Evolutionary conservation across 2,113 vertebrate genomes (phyloP).

Genomic region (Orientallactaga bullata): DNA sequence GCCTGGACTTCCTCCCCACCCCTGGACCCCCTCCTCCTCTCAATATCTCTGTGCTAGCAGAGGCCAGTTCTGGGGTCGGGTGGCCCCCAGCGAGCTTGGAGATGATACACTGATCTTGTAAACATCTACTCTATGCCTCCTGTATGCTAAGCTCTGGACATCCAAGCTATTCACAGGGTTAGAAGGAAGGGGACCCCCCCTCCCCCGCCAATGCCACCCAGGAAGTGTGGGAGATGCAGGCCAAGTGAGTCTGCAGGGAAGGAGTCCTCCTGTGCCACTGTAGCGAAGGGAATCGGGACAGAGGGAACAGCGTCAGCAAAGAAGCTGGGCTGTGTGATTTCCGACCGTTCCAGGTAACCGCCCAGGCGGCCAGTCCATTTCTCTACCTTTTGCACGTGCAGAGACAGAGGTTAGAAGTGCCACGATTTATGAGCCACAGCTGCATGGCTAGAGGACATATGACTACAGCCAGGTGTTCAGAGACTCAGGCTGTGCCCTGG

Average conservation of each 20-base stretch:
- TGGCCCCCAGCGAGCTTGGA: neutral
- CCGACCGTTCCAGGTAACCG: no score
- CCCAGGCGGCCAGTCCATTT: neutral
- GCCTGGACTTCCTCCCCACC: constrained; percentile 40
- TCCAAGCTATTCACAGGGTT: neutral
- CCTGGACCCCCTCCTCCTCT: neutral
- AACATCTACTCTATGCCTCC: fast-evolving
- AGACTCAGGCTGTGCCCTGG: fast-evolving
- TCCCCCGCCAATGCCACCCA: neutral
- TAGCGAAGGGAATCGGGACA: neutral
- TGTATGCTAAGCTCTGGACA: neutral
- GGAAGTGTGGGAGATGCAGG: neutral
- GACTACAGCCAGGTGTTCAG: fast-evolving
- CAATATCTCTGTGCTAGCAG: neutral
- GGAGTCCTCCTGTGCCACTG: neutral
- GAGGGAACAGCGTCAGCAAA: neutral
- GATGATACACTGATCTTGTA: neutral
- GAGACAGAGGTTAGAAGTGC: neutral
- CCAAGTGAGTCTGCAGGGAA: neutral
- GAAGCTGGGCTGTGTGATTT: neutral
- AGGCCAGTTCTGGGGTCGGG: neutral
- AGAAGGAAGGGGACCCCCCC: neutral
- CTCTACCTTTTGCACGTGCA: no score
- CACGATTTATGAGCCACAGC: neutral
- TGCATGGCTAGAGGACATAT: neutral